Evolutionary conservation across 37 sponge, comb jelly and placozoan species (phyloP).

Genomic region (Axinella damicornis): DNA sequence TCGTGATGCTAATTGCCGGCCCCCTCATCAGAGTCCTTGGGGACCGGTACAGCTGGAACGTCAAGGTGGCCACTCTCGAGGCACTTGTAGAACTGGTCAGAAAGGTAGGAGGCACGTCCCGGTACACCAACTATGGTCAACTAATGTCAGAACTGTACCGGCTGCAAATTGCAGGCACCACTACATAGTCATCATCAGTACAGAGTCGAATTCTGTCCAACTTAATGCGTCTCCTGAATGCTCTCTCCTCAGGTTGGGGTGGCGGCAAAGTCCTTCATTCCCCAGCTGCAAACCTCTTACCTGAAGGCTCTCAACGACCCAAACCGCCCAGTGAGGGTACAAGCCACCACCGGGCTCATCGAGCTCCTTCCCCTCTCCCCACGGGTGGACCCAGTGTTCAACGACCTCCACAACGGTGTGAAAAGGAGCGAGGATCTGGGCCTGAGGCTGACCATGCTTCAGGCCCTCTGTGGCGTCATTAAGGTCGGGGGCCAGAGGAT

Average conservation of each 20-base stretch:
- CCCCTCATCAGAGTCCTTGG: slow-evolving; percentile 96
- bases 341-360: slow-evolving; percentile 77
- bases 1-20: slow-evolving; percentile 91
- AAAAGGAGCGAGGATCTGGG: slow-evolving; percentile 62
- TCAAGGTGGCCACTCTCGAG: slow-evolving; percentile 91
- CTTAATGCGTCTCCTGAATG: no score
- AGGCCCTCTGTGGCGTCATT: slow-evolving; percentile 61
- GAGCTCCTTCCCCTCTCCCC: slow-evolving; percentile 71
- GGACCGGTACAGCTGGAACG: slow-evolving; percentile 82
- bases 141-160: no score
- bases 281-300: slow-evolving; percentile 98
- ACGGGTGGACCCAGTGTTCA: slow-evolving; percentile 91
- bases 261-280: slow-evolving; percentile 88
- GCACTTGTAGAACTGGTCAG: slow-evolving; percentile 85
- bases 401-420: slow-evolving; percentile 87
- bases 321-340: slow-evolving; percentile 75
- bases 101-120: slow-evolving; percentile 64
- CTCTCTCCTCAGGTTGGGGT: slow-evolving; percentile 69
- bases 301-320: slow-evolving; percentile 91
- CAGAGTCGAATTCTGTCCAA: no score
- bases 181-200: no score
- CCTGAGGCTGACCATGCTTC: slow-evolving; percentile 46
- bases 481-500: slow-evolving; percentile 38
- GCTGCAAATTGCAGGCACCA: no score
- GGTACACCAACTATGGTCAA: no score